Percentiles rank a stretch among this genome's conserved stretches.
phyloP scores from a whole-genome alignment of 2,113 vertebrate species.

The Pavo muticus region DNA sequence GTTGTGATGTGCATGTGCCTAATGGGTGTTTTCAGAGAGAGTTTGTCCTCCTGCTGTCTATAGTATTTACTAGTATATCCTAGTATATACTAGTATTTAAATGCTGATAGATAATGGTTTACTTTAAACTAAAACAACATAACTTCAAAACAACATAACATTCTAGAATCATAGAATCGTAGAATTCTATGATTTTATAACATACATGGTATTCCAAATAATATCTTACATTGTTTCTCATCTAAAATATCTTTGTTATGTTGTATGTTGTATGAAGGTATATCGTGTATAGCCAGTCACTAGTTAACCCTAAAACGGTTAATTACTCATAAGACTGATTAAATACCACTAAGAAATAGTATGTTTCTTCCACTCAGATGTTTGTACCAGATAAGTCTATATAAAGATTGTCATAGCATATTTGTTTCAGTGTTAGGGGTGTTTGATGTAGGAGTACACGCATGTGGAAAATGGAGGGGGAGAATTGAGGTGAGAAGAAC shows the following conservation, averaged over 20 bases:
- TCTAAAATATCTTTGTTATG: not conserved
- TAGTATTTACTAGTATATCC: not conserved
- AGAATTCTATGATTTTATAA: no score
- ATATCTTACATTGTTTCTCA: not conserved
- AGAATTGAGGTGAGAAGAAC: not conserved
- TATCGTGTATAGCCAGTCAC: not conserved
- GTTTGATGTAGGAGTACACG: fast-evolving
- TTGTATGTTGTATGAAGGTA: not conserved
- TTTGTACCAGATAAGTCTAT: not conserved
- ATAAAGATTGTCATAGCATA: not conserved
- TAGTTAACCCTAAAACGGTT: not conserved
- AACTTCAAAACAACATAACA: not conserved
- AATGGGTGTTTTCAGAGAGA: not conserved
- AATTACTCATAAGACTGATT: not conserved
- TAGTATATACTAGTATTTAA: not conserved
- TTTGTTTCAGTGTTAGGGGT: not conserved
- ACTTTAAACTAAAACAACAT: not conserved
- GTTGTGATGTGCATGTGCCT: not conserved
- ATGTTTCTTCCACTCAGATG: not conserved
- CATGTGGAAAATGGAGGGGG: not conserved
- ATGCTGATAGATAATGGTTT: not conserved
- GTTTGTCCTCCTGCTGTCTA: not conserved
- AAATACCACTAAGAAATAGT: not conserved
- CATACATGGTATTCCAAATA: not conserved
- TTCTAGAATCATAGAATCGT: no score